Base-by-base conservation (phyloP, 2,888 invertebrate genomes). In the Quadroppia sp. region DNA sequence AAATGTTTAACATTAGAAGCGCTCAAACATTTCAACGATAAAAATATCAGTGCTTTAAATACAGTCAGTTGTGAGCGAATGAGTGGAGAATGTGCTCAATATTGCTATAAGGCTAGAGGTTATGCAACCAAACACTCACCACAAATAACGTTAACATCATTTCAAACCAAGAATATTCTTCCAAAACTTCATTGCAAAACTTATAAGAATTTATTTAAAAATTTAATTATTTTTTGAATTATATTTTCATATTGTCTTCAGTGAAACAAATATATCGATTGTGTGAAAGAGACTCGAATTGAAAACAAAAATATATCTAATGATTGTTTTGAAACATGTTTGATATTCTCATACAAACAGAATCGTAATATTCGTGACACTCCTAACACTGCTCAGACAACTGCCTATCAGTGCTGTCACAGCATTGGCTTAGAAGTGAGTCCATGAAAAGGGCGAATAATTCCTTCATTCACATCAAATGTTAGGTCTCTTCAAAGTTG, bases 11-110 rank as follows among this genome's bases (percentile, higher is more conserved):
- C 45, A 45, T 45, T 45, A 13, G 56, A 56, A 56, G 25, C 9
- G 56, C 56, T n/a, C 13, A 56, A 56, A 56, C 56, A 56, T 28
- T 56, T 45, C n/a, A 56, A 23, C 23, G 56, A 56, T 56, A 56
- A 25, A 25, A 25, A 25, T 56, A 56, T 56, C 56, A 56, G 56
- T 17, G 23, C 56, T 56, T 56, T 56, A 56, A 20, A 56, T 56
- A 56, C 56, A 11, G 9, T 56, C 4, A 56, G 6, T 56, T 23
- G 23, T 25, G 23, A 56, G 15, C n/a, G 56, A 28, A 25, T 56
- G 28, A 28, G 25, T 25, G 23, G 13, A 56, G 56, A 23, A 56
- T 56, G 23, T 11, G n/a, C 23, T 56, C 23, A 56, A 23, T 56
- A 56, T 56, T 56, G 56, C 23, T 7, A 23, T 56, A 28, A 23